phyloP scores from a whole-genome alignment of 2,113 vertebrate species.

The Vireo altiloquus region DNA sequence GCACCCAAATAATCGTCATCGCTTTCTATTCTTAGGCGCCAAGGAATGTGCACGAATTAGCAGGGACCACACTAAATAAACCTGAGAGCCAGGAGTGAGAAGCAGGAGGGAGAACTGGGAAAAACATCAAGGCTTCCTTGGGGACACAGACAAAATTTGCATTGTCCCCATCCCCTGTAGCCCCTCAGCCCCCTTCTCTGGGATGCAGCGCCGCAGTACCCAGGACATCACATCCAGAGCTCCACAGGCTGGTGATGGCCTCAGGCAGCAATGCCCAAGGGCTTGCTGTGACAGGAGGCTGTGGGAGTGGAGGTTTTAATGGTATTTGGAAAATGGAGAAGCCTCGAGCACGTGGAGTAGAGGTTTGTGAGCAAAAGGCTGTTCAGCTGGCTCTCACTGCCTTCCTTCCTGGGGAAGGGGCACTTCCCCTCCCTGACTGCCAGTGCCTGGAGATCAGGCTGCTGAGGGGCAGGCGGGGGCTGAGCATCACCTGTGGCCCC shows the following conservation, averaged over 20 bases:
- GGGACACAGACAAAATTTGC: accelerated
- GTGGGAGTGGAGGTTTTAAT: not conserved
- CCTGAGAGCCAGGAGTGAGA: not conserved
- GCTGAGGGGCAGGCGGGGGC: not conserved
- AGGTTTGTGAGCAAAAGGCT: not conserved
- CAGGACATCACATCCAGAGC: not conserved
- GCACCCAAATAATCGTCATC: slow-evolving; percentile 23
- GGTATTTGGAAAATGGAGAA: not conserved
- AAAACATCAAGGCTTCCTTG: not conserved
- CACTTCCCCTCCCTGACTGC: not conserved
- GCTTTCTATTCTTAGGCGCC: not conserved
- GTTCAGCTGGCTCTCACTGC: not conserved
- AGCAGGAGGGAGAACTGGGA: not conserved
- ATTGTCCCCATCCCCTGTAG: accelerated
- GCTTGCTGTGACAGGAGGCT: not conserved
- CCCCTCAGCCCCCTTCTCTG: not conserved
- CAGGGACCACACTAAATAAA: not conserved
- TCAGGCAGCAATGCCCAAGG: not conserved
- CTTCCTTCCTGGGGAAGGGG: accelerated
- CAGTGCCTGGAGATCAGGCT: not conserved
- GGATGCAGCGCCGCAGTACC: not conserved
- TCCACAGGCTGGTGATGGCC: accelerated
- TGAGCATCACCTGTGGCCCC: not conserved
- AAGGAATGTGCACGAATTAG: not conserved
- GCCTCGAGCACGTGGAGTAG: not conserved